Percentiles rank a stretch among this genome's conserved stretches.
Evolutionary conservation across 2,888 invertebrate genomes (phyloP).

Genomic region (Seladonia tumulorum): DNA sequence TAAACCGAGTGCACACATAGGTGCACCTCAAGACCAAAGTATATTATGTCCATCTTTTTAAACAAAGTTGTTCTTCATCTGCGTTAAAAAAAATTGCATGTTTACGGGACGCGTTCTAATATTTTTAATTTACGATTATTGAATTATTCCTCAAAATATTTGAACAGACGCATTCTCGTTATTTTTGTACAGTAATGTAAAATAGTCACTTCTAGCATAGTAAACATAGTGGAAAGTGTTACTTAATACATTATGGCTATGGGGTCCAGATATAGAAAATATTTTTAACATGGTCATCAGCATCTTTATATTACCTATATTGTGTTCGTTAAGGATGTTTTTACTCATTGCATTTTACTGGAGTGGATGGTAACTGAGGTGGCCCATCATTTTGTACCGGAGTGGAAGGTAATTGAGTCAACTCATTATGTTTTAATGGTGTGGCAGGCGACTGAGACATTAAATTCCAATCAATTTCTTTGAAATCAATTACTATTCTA

Average conservation of each 20-base stretch:
- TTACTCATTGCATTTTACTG: slow-evolving; percentile 75
- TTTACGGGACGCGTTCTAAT: too few species aligned
- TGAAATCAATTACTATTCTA: slow-evolving; percentile 89
- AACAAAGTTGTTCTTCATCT: background rate
- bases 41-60: background rate
- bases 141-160: too few species aligned
- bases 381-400: slow-evolving; percentile 84
- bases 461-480: slow-evolving; percentile 86
- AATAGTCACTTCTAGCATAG: too few species aligned
- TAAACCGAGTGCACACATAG: slow-evolving; percentile 56
- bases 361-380: slow-evolving; percentile 84
- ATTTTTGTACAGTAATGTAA: too few species aligned
- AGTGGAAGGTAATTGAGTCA: slow-evolving; percentile 84
- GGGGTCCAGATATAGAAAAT: background rate
- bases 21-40: background rate
- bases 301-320: slow-evolving; percentile 10
- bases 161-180: too few species aligned
- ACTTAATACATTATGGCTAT: background rate
- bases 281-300: background rate
- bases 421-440: slow-evolving; percentile 79
- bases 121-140: too few species aligned
- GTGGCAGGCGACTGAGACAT: slow-evolving; percentile 85
- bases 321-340: background rate
- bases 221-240: too few species aligned
- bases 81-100: too few species aligned